A percentile compares a stretch with the other conserved stretches of the same genome.
Evolutionary conservation across 2,888 invertebrate genomes (phyloP).

Genomic region (Pterostichus madidus): DNA sequence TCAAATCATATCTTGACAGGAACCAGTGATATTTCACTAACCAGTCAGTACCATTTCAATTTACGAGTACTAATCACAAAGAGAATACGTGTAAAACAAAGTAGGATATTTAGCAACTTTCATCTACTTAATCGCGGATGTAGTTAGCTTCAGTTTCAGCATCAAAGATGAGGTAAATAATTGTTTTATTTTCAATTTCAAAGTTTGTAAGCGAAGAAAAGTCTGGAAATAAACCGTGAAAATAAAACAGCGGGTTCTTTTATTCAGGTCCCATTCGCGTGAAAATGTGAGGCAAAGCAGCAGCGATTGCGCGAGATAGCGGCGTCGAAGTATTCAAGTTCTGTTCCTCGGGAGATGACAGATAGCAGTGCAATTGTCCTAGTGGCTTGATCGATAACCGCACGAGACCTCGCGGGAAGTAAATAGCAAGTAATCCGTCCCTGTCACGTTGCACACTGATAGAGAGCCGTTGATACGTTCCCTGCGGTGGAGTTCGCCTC

Average conservation of each 20-base stretch:
- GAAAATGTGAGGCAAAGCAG: conserved; percentile 28
- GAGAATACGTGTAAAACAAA: too few species aligned
- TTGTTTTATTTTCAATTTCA: conserved; percentile 53
- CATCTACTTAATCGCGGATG: conserved; percentile 6
- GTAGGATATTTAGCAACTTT: conserved; percentile 1
- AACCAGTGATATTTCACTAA: conserved; percentile 6
- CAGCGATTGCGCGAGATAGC: neutral
- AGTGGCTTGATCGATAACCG: conserved; percentile 61
- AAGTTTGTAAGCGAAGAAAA: conserved; percentile 33
- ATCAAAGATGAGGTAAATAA: conserved; percentile 37
- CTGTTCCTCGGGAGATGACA: conserved; percentile 39
- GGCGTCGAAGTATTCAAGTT: conserved; percentile 26
- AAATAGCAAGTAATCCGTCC: conserved; percentile 62
- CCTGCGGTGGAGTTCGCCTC: conserved; percentile 7
- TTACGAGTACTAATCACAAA: neutral
- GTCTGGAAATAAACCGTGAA: conserved; percentile 35
- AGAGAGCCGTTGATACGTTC: conserved; percentile 47
- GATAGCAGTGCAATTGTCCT: conserved; percentile 49
- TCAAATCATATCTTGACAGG: conserved; percentile 29
- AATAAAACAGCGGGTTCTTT: conserved; percentile 47
- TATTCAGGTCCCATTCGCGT: neutral
- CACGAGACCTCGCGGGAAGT: conserved; percentile 38
- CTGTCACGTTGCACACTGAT: conserved; percentile 53
- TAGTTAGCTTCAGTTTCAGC: conserved; percentile 10
- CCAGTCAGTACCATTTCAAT: conserved; percentile 2